phyloP scores from a whole-genome alignment of 2,113 vertebrate species.

The Burhinus oedicnemus region DNA sequence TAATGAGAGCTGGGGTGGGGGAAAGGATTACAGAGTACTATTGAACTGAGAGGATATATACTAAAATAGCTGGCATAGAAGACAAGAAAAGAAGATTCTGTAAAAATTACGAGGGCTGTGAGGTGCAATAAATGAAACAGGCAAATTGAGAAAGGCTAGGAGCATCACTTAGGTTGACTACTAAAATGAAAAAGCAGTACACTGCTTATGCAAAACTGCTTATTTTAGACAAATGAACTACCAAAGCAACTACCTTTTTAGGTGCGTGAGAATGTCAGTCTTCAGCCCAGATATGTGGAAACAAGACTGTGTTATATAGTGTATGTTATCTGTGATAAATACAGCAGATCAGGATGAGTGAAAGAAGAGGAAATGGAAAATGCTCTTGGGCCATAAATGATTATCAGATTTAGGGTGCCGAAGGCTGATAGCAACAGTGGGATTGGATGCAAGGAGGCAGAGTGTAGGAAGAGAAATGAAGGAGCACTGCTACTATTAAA shows the following conservation, averaged over 20 bases:
- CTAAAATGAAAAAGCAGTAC: neutral
- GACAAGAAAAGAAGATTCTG: neutral
- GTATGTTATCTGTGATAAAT: constrained; percentile 25
- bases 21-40: neutral
- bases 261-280: neutral
- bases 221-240: constrained; percentile 18
- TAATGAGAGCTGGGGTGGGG: neutral
- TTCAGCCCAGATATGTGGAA: neutral
- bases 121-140: neutral
- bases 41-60: neutral
- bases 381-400: constrained; percentile 14
- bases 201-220: neutral
- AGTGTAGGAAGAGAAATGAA: neutral
- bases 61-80: neutral
- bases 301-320: neutral
- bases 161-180: neutral
- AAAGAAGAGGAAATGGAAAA: constrained; percentile 39
- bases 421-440: neutral
- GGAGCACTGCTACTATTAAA: neutral
- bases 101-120: neutral
- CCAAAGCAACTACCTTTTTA: neutral
- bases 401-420: neutral
- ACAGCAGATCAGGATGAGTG: neutral
- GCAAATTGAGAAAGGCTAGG: neutral
- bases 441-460: neutral